A percentile compares a stretch with the other conserved stretches of the same genome.
Evolutionary conservation across 1,140 invertebrate species (phyloP).

Genomic region (Meloidogyne floridensis): DNA sequence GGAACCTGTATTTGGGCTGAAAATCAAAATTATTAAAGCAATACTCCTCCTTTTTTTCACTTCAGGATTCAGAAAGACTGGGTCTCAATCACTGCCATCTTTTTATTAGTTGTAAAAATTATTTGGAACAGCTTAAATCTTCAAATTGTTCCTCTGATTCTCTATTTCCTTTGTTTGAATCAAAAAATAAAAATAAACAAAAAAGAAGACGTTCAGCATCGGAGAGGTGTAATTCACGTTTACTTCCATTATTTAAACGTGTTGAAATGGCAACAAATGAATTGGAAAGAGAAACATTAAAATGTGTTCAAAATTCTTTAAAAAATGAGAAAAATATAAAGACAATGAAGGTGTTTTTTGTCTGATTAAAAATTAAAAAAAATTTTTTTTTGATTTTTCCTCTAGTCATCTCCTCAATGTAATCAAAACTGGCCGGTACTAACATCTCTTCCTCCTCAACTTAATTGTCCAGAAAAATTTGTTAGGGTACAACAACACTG

Average conservation of each 20-base stretch:
- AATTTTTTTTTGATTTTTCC: background rate
- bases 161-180: background rate
- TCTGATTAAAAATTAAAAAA: constrained; percentile 10
- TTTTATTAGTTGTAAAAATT: constrained; percentile 5
- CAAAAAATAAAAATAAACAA: background rate
- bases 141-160: background rate
- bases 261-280: constrained; percentile 18
- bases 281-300: constrained; percentile 23
- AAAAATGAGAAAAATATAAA: background rate
- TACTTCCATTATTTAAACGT: constrained; percentile 23
- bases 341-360: background rate
- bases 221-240: constrained; percentile 11
- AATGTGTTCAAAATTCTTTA: constrained; percentile 29
- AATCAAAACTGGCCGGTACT: constrained; percentile 24
- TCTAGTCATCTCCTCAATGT: constrained; percentile 4
- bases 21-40: no score
- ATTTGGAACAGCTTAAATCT: constrained; percentile 4
- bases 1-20: no score
- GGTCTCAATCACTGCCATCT: constrained; percentile 11
- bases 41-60: no score
- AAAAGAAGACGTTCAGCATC: background rate
- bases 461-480: constrained; percentile 22
- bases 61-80: background rate
- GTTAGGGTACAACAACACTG: constrained; percentile 22
- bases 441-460: constrained; percentile 1